Base-by-base conservation (phyloP, 2,113 vertebrate genomes). In the Burhinus bistriatus region DNA sequence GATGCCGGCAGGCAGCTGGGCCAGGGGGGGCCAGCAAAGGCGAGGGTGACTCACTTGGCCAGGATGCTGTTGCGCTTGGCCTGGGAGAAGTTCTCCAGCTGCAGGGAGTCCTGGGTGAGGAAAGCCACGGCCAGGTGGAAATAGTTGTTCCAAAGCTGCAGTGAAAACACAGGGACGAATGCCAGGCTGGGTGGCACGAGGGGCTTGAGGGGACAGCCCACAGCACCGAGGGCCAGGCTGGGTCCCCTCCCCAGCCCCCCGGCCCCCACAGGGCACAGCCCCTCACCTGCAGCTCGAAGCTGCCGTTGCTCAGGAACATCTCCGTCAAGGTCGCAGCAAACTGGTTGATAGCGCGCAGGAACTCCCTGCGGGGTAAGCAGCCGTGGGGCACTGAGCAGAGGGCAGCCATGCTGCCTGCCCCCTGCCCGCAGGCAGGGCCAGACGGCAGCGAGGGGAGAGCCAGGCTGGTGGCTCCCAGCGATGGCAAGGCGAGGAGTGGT, bases 111-210 rank as follows among this genome's bases (percentile, higher is more conserved):
- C 94, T 98, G 97, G 30, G 97, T 98, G 49, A 98, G 97, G 96
- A 98, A 98, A 72, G 97, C 97, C 64, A 97, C 97, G 0, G 97
- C 94, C 90, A 98, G 95, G 92, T 97, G 97, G 78, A 98, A 98
- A 59, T 96, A 97, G 11, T 97, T 97, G 93, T 97, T 97, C 97
- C 97, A 97, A 61, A 97, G 97, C 97, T 95, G 85, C 45, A 5
- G 75, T 4, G 29, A 40, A 27, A 91, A 44, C 29, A 36, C 1
- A 1, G 9, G 30, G 36, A 25, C 5, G 4, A 87, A 57, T 8
- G 32, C n/a, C 57, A n/a, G 58, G 58, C 30, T 21, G 66, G 26
- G 29, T 32, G 66, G 45, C 49, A 42, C 5, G 1, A 38, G 2
- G 38, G 15, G 20, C n/a, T 26, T 20, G 11, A 4, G 19, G 19